Conservation (phyloP, 2,797 vertebrate species). For the Cossypha dichroa region DNA sequence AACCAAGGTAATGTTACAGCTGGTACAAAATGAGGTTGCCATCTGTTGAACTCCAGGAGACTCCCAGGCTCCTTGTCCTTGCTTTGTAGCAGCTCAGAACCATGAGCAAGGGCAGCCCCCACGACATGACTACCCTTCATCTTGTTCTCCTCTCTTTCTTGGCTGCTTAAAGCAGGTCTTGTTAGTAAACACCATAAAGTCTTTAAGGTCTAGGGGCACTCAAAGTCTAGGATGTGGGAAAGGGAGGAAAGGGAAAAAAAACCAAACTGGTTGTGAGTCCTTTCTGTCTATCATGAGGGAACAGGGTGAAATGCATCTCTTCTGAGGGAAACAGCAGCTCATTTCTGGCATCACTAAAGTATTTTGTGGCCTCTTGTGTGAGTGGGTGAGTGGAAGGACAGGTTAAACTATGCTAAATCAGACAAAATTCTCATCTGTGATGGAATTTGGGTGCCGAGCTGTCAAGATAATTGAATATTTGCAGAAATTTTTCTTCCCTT, state of each 20-base stretch:
- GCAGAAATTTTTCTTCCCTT: not conserved
- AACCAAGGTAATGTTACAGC: not conserved
- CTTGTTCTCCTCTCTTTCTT: not conserved
- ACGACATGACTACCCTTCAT: not conserved
- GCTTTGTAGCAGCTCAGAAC: not conserved
- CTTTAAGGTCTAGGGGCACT: not conserved
- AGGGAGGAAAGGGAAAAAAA: not conserved
- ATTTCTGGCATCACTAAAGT: not conserved
- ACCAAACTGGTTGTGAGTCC: not conserved
- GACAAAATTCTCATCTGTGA: conserved; percentile 21
- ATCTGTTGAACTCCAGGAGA: not conserved
- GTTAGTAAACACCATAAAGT: not conserved
- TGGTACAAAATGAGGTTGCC: not conserved
- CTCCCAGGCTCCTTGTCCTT: not conserved
- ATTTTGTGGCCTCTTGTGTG: not conserved
- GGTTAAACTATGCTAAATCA: conserved; percentile 35
- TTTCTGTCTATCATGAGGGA: not conserved
- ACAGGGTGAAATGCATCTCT: not conserved
- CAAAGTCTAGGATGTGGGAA: not conserved
- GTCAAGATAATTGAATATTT: conserved; percentile 48
- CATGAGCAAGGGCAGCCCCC: not conserved
- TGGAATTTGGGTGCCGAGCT: conserved; percentile 20
- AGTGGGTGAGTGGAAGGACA: not conserved
- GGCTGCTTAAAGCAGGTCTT: not conserved
- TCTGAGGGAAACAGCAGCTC: not conserved